A percentile compares a stretch with the other conserved stretches of the same genome.
These are phyloP conservation scores for Calliopum simillimum DNA, from an alignment of 2,888 invertebrate species.

Conservation along the genomic window DNA sequence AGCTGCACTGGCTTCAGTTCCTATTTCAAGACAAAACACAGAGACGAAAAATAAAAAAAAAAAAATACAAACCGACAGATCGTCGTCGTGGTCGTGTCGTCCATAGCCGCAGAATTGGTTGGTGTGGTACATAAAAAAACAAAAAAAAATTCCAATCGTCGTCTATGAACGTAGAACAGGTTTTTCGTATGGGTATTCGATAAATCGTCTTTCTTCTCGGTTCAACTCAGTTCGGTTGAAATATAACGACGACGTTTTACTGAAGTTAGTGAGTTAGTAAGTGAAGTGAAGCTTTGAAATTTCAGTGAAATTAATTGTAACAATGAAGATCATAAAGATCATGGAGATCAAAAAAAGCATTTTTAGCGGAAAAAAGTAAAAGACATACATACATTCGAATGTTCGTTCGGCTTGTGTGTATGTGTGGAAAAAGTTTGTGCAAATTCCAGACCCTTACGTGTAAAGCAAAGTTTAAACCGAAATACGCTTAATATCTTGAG, in stretches of 20 bases:
- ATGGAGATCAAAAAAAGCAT: no score
- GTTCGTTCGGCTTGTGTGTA: no score
- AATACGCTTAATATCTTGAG: no score
- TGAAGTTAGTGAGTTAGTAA: neutral
- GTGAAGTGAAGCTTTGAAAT: constrained; percentile 15
- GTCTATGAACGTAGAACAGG: constrained; percentile 34
- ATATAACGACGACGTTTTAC: no score
- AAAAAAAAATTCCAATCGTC: constrained; percentile 32
- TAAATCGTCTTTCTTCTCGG: neutral
- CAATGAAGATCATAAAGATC: constrained; percentile 7
- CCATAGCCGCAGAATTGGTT: constrained; percentile 29
- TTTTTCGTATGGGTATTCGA: constrained; percentile 7
- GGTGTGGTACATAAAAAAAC: constrained; percentile 25
- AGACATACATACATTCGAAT: no score
- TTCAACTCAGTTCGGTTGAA: constrained; percentile 22
- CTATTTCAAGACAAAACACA: constrained; percentile 67
- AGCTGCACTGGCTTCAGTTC: constrained; percentile 68
- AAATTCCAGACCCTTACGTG: no score
- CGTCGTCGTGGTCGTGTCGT: no score
- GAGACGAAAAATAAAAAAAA: no score
- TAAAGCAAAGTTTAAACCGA: no score
- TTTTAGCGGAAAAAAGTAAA: no score
- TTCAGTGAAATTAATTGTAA: constrained; percentile 25
- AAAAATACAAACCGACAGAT: constrained; percentile 54
- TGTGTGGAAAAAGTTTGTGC: no score